Evolutionary conservation across 2,888 invertebrate genomes (phyloP).

Genomic region (Synergus umbraculus): DNA sequence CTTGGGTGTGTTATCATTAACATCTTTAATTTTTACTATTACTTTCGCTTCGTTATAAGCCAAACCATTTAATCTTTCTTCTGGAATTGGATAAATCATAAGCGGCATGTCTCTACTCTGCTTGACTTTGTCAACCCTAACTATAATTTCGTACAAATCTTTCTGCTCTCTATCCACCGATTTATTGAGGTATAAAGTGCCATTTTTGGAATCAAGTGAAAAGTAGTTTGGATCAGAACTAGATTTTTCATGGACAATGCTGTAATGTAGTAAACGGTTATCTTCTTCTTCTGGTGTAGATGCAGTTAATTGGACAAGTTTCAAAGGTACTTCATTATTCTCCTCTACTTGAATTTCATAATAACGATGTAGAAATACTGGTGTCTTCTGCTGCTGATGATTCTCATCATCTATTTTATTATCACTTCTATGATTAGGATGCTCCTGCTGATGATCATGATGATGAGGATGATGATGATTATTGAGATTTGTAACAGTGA

Average conservation of each 20-base stretch:
- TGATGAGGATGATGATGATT: constrained; percentile 73
- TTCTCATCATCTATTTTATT: constrained; percentile 69
- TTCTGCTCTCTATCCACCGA: constrained; percentile 87
- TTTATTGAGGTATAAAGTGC: constrained; percentile 85
- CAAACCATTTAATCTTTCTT: constrained; percentile 85
- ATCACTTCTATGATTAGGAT: constrained; percentile 72
- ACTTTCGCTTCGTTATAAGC: constrained; percentile 88
- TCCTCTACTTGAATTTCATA: constrained; percentile 91
- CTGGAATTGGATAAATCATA: constrained; percentile 87
- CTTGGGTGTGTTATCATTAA: constrained; percentile 90
- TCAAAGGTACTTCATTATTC: constrained; percentile 87
- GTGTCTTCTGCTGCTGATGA: constrained; percentile 75
- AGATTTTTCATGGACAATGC: constrained; percentile 75
- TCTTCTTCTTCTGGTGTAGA: constrained; percentile 78
- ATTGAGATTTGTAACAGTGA: constrained; percentile 83
- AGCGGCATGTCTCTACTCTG: constrained; percentile 85
- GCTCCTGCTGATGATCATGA: too few species aligned
- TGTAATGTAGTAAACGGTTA: constrained; percentile 79
- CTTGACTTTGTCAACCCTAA: constrained; percentile 80
- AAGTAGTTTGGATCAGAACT: constrained; percentile 82
- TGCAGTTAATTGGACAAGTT: constrained; percentile 87
- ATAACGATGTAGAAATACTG: constrained; percentile 83
- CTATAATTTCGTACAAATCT: constrained; percentile 82
- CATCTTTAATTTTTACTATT: constrained; percentile 87
- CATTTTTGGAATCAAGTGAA: constrained; percentile 87